These are phyloP conservation scores for Babylonia areolata DNA, from an alignment of 1,140 invertebrate species.

Conservation along the genomic window DNA sequence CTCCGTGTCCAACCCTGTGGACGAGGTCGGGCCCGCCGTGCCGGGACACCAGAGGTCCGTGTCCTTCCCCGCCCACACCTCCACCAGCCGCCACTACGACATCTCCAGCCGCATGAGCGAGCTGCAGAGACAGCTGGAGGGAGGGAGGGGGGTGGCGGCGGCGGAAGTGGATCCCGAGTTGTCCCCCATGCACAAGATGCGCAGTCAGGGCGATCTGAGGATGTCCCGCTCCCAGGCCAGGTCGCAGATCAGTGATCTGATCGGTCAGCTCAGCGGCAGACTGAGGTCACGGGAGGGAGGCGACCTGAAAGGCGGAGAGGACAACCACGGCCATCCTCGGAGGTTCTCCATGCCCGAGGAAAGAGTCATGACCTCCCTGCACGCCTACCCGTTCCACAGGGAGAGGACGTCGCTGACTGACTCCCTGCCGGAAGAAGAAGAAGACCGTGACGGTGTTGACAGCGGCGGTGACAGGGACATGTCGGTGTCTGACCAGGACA, in stretches of 20 bases:
- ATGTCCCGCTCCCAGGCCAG: not conserved
- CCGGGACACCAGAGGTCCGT: not conserved
- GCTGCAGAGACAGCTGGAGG: conserved; percentile 24
- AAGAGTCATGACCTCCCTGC: not conserved
- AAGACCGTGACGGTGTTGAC: not conserved
- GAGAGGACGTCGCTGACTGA: not conserved
- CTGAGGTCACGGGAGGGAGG: not conserved
- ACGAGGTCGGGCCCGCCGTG: not conserved
- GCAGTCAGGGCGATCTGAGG: conserved; percentile 22
- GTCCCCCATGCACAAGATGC: not conserved
- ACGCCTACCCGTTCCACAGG: not conserved
- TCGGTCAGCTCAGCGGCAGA: conserved; percentile 21
- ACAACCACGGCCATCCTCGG: not conserved
- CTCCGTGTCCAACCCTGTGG: conserved; percentile 15
- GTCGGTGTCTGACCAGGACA: not conserved
- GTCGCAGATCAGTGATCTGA: not conserved
- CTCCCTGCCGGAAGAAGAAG: not conserved
- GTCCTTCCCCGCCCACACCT: not conserved
- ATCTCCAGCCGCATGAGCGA: conserved; percentile 24
- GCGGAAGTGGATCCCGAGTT: not conserved
- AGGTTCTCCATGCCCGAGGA: not conserved
- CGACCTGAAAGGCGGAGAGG: not conserved
- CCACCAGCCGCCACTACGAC: not conserved
- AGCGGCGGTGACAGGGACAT: not conserved
- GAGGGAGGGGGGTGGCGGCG: not conserved